Evolutionary conservation across 2,888 invertebrate species (phyloP).

Genomic region (Aphrophora alni): DNA sequence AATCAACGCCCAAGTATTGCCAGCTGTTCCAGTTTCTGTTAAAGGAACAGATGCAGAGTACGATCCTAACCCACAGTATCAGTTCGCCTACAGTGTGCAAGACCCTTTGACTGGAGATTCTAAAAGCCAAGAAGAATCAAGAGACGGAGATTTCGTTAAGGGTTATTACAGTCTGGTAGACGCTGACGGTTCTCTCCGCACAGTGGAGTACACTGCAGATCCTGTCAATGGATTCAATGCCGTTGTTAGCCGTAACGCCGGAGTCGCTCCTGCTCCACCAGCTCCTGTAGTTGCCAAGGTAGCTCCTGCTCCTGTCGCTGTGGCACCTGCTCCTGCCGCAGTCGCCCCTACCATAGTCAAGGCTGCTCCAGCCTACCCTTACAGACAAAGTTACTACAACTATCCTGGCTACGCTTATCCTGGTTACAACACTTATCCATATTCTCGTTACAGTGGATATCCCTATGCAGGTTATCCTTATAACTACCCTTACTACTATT

Average conservation of each 20-base stretch:
- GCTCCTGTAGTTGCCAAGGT: constrained; percentile 24
- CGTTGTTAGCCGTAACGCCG: constrained; percentile 46
- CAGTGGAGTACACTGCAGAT: constrained; percentile 51
- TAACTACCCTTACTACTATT: constrained; percentile 30
- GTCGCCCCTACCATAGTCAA: constrained; percentile 28
- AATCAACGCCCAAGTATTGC: constrained; percentile 11
- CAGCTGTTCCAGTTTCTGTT: constrained; percentile 29
- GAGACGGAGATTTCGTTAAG: constrained; percentile 50
- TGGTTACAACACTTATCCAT: constrained; percentile 26
- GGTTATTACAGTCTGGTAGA: constrained; percentile 50
- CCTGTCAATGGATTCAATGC: constrained; percentile 51
- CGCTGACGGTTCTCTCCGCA: constrained; percentile 49
- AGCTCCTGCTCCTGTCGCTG: constrained; percentile 23
- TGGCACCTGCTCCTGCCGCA: constrained; percentile 46
- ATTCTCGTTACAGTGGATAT: constrained; percentile 25
- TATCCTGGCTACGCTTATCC: constrained; percentile 24
- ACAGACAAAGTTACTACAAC: constrained; percentile 26
- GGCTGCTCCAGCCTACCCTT: constrained; percentile 19
- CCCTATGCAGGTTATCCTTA: constrained; percentile 30
- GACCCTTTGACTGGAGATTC: constrained; percentile 52
- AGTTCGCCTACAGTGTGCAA: constrained; percentile 50
- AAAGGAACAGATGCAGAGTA: constrained; percentile 42
- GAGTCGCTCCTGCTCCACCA: constrained; percentile 37
- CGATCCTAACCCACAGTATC: constrained; percentile 52
- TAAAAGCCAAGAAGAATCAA: constrained; percentile 50